Evolutionary conservation across 2,888 invertebrate species (phyloP).

Genomic region (Himalopsyche kuldschensis): DNA sequence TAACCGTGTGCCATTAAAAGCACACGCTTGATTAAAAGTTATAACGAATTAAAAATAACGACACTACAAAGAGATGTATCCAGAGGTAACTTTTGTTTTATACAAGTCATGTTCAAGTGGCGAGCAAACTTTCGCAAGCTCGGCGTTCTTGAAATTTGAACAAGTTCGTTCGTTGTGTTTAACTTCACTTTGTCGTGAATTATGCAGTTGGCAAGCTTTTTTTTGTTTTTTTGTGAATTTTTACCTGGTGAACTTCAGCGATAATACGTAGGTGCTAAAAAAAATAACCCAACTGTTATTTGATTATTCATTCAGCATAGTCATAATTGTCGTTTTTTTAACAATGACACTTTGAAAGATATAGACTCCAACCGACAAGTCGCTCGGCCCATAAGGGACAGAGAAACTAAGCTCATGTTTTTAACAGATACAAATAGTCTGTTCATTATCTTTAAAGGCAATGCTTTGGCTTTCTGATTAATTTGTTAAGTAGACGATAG

Average conservation of each 20-base stretch:
- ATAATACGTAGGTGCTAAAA: not conserved
- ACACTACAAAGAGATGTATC: not conserved
- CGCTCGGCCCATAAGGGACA: no score
- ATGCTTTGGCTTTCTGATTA: no score
- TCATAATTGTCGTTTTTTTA: no score
- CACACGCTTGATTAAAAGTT: not conserved
- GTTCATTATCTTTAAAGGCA: no score
- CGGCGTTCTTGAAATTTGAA: slow-evolving; percentile 6
- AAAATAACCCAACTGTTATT: no score
- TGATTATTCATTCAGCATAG: no score
- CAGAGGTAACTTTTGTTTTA: slow-evolving; percentile 8
- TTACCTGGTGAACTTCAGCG: not conserved
- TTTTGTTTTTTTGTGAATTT: not conserved
- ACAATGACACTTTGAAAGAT: no score
- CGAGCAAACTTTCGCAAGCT: slow-evolving; percentile 4
- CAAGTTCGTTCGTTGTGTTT: slow-evolving; percentile 10
- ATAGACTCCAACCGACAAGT: no score
- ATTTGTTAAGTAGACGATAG: no score
- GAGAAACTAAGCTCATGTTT: no score
- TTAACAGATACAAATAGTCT: no score
- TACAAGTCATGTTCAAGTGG: not conserved
- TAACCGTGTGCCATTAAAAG: not conserved
- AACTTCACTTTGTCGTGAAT: slow-evolving; percentile 3
- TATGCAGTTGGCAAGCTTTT: slow-evolving; percentile 14
- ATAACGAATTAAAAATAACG: not conserved